phyloP scores from a whole-genome alignment of 2,797 vertebrate species.

The Galagoides demidoff region DNA sequence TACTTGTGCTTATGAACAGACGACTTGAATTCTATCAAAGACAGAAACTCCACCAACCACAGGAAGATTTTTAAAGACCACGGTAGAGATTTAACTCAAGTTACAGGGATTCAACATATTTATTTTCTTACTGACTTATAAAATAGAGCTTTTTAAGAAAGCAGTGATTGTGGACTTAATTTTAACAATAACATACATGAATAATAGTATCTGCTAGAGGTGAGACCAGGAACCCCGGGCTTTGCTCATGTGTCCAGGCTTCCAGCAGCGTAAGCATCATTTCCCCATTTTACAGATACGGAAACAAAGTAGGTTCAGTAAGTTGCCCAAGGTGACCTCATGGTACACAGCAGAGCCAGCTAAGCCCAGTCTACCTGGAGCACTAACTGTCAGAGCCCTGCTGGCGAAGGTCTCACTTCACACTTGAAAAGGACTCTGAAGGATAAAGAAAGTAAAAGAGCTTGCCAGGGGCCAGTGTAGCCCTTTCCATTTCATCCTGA shows the following conservation, averaged over 20 bases:
- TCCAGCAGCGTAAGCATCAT: not conserved
- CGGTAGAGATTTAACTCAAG: not conserved
- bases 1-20: not conserved
- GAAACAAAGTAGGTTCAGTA: not conserved
- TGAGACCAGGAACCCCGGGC: not conserved
- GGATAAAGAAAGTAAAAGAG: not conserved
- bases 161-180: not conserved
- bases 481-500: not conserved
- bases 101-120: not conserved
- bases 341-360: not conserved
- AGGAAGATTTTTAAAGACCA: not conserved
- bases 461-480: not conserved
- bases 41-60: not conserved
- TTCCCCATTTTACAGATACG: not conserved
- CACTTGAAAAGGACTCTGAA: not conserved
- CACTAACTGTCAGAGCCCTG: not conserved
- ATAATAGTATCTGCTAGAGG: not conserved
- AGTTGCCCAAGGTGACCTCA: not conserved
- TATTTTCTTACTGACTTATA: not conserved
- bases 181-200: not conserved
- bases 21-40: constrained; percentile 24
- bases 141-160: not conserved
- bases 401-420: not conserved
- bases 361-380: not conserved
- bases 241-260: not conserved